These are phyloP conservation scores for Palythoa grandiflora DNA, from an alignment of 92 coral and sea anemone species.

Conservation along the genomic window DNA sequence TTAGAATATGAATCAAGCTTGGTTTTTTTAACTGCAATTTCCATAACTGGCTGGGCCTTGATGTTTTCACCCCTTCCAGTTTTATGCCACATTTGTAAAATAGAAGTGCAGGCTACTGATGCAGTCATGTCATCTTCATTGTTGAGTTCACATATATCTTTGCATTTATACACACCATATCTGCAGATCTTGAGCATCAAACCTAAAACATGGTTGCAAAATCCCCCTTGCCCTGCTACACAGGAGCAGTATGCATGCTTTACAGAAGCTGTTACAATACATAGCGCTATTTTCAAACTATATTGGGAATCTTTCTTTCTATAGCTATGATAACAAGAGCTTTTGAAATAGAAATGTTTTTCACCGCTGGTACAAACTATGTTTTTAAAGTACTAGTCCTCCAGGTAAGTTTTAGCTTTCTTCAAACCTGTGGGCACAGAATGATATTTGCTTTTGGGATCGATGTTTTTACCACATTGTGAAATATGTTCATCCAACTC, in stretches of 20 bases:
- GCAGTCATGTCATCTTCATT: constrained; percentile 25
- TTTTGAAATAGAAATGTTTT: constrained; percentile 5
- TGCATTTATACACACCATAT: constrained; percentile 5
- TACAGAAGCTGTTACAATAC: constrained; percentile 9
- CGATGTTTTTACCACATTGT: constrained; percentile 31
- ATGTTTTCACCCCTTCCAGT: constrained; percentile 16
- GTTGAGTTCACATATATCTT: not conserved
- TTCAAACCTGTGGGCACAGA: constrained; percentile 20
- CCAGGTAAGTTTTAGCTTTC: not conserved
- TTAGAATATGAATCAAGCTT: not conserved
- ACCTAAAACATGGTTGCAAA: constrained; percentile 7
- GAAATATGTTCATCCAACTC: constrained; percentile 29
- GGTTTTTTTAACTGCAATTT: constrained; percentile 16
- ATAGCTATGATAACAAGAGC: constrained; percentile 1
- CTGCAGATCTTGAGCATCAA: not conserved
- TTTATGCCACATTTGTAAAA: constrained; percentile 11
- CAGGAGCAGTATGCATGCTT: constrained; percentile 15
- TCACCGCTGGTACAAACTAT: not conserved
- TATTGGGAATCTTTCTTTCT: constrained; percentile 5
- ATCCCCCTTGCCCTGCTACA: constrained; percentile 12
- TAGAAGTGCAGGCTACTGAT: constrained; percentile 10
- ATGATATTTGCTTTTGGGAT: not conserved
- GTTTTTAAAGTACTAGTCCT: constrained; percentile 7
- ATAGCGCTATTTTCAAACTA: not conserved
- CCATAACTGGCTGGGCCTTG: constrained; percentile 26